phyloP scores from a whole-genome alignment of 2,113 vertebrate species.

The Trochalopteron elliotii region DNA sequence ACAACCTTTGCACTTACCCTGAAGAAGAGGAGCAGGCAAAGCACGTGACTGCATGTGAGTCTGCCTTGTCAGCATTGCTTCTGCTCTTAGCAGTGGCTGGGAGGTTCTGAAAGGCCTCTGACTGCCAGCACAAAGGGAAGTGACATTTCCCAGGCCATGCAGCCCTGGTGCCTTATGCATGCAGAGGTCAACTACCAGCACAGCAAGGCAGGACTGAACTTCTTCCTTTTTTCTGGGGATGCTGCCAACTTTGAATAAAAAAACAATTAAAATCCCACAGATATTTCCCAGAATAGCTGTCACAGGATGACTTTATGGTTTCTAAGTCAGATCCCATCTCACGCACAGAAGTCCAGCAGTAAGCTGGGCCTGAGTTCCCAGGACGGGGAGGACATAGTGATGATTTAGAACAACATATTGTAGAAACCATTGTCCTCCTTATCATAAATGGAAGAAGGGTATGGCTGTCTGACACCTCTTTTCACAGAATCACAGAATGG shows the following conservation, averaged over 20 bases:
- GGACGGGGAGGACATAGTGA: not conserved
- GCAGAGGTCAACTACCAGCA: not conserved
- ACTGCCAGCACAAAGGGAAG: not conserved
- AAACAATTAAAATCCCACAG: not conserved
- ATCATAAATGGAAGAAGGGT: not conserved
- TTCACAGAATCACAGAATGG: not conserved
- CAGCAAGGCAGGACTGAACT: not conserved
- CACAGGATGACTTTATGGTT: not conserved
- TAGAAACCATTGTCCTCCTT: not conserved
- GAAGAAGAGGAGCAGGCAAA: not conserved
- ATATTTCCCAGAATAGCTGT: not conserved
- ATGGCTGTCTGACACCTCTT: not conserved
- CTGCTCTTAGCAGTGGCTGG: not conserved
- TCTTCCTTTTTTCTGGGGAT: not conserved
- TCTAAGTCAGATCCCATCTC: not conserved
- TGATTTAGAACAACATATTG: not conserved
- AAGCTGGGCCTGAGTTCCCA: not conserved
- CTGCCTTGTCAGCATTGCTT: not conserved
- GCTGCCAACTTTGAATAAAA: not conserved
- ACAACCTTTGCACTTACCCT: not conserved
- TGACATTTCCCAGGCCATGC: not conserved
- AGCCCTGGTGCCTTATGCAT: not conserved
- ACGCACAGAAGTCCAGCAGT: not conserved
- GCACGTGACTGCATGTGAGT: accelerated
- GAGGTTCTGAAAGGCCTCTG: not conserved